phyloP scores from a whole-genome alignment of 2,888 invertebrate species.

The Ptilodon capucinus region DNA sequence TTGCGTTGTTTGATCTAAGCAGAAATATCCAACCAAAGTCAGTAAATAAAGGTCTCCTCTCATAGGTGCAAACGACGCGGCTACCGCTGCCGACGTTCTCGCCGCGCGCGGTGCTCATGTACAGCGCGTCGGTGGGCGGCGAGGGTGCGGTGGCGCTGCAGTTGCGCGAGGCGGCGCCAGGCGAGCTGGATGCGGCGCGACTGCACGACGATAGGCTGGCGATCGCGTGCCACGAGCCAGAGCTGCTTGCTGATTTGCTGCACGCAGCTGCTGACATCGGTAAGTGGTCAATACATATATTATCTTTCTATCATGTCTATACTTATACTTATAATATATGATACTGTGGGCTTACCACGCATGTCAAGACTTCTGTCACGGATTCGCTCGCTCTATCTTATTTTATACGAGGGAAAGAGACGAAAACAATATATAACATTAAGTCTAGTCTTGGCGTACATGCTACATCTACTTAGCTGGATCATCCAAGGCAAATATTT shows the following conservation, averaged over 20 bases:
- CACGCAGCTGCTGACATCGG: constrained; percentile 84
- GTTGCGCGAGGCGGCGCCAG: constrained; percentile 82
- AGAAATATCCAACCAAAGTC: too few relatives aligned
- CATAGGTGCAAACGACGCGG: constrained; percentile 74
- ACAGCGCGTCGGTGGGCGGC: constrained; percentile 86
- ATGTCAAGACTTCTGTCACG: too few relatives aligned
- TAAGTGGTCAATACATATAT: constrained; percentile 32
- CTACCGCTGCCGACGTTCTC: constrained; percentile 79
- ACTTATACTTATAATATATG: too few relatives aligned
- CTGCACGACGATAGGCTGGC: constrained; percentile 86
- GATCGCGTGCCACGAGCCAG: constrained; percentile 89
- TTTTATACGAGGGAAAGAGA: too few relatives aligned
- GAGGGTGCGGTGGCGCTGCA: constrained; percentile 83
- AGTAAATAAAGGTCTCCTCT: not conserved
- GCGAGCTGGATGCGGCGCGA: constrained; percentile 65
- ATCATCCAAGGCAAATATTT: too few relatives aligned
- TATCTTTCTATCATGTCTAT: too few relatives aligned
- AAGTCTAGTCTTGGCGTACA: too few relatives aligned
- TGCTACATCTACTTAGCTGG: too few relatives aligned
- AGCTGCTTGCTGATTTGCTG: constrained; percentile 87
- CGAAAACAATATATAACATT: too few relatives aligned
- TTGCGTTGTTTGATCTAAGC: too few relatives aligned
- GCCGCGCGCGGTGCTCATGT: constrained; percentile 86
- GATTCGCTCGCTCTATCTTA: too few relatives aligned
- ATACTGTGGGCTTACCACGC: too few relatives aligned